Conservation (phyloP, 1,140 invertebrate species). For the Chionoecetes opilio region DNA sequence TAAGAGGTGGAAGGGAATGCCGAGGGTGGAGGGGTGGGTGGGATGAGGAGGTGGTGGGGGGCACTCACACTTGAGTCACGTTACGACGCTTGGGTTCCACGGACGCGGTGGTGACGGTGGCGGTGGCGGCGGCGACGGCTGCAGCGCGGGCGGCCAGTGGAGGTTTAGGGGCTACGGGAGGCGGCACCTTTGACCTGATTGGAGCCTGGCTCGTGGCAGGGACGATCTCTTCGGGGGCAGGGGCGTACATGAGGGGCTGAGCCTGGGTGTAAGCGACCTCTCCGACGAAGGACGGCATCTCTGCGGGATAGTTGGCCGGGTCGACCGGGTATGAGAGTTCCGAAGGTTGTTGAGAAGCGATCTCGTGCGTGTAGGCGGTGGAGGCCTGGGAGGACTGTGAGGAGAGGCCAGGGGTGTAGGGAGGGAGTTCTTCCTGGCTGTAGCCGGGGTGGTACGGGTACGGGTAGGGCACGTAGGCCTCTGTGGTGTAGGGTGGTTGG, state of each 20-base stretch:
- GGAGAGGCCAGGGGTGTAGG: conserved; percentile 80
- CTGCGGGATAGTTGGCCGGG: conserved; percentile 63
- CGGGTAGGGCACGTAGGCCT: conserved; percentile 77
- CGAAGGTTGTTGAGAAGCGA: conserved; percentile 71
- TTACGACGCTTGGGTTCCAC: conserved; percentile 80
- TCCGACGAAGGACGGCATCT: conserved; percentile 79
- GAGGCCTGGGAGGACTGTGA: conserved; percentile 81
- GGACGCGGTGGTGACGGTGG: conserved; percentile 63
- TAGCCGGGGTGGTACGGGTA: conserved; percentile 80
- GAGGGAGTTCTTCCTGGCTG: conserved; percentile 80
- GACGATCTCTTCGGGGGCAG: conserved; percentile 69
- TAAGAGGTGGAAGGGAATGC: not conserved
- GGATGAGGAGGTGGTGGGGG: not conserved
- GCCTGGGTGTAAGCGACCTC: conserved; percentile 75
- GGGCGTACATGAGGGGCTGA: conserved; percentile 75
- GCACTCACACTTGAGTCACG: conserved; percentile 80
- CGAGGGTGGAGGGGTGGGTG: not conserved
- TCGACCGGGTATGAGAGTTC: conserved; percentile 73
- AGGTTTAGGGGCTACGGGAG: conserved; percentile 80
- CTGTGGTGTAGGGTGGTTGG: conserved; percentile 77
- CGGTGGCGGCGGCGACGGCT: conserved; percentile 47
- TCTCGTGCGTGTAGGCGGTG: conserved; percentile 79
- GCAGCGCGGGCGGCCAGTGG: conserved; percentile 72
- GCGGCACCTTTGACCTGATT: conserved; percentile 78
- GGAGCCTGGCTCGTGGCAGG: conserved; percentile 53